Base-by-base conservation (phyloP, 2,888 invertebrate species). In the Caenorhabditis sulstoni region DNA sequence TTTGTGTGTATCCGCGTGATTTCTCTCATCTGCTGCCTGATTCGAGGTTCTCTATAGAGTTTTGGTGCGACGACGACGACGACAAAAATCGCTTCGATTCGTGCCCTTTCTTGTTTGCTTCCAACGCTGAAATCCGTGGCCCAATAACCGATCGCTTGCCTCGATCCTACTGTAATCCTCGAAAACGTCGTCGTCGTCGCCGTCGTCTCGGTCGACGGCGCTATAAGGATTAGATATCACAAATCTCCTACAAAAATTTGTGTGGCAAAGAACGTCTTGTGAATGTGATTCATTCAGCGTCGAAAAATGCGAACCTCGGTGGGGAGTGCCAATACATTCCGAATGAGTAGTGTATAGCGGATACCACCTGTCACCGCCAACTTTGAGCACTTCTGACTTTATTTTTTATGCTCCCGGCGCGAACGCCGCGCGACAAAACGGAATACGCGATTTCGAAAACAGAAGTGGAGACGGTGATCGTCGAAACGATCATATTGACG, bases 221-320 rank as follows among this genome's bases (percentile, higher is more conserved):
- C 29, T 45, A 47, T 14, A 22, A 45, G 55, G 70, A 70, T 70
- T 70, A 70, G n/a, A 70, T 45, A 22, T 12, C 49, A 57, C 59
- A 70, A 68, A 68, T 62, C 53, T 70, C 53, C 61, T 70, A 70
- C 70, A 70, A 62, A 70, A 70, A 47, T 62, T 70, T n/a, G n/a
- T n/a, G 62, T 70, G 55, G 53, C 61, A 53, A 47, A 55, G 70
- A 70, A 70, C 41, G 41, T 41, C 7, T 14, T 11, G 41, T 11
- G 7, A 41, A 41, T 41, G 11, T 41, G 11, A 14, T 14, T 41
- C 41, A 41, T 41, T 41, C 7, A 14, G 3, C 4, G 14, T 11
- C 11, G n/a, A n/a, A 41, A 41, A 14, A 14, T 41, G 11, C 41
- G 14, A 41, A 41, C 41, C 41, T 41, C 12, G 14, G n/a, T n/a